Percentiles rank a stretch among this genome's conserved stretches.
These are phyloP conservation scores for Etheostoma perlongum DNA, from an alignment of 2,797 vertebrate species.

Conservation along the genomic window DNA sequence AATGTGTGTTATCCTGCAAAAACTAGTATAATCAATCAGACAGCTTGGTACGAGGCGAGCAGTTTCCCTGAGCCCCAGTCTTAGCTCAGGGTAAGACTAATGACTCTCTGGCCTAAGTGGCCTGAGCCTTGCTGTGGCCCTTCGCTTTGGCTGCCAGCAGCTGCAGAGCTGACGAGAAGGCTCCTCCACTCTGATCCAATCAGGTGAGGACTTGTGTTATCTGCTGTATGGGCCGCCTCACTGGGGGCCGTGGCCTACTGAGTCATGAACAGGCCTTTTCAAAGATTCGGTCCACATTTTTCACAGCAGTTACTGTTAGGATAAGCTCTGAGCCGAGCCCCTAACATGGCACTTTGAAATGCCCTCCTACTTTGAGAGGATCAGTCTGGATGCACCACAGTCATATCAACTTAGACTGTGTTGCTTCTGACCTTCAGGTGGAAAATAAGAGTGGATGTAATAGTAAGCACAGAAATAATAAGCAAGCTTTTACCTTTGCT, in stretches of 20 bases:
- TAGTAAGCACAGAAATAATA: constrained; percentile 27
- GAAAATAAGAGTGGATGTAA: constrained; percentile 24
- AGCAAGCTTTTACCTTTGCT: constrained; percentile 34
- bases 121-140: constrained; percentile 39
- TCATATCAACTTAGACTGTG: constrained; percentile 43
- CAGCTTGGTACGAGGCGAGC: constrained; percentile 23
- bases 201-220: constrained; percentile 55
- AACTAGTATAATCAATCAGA: constrained; percentile 61
- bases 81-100: constrained; percentile 68
- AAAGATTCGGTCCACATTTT: constrained; percentile 49
- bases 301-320: constrained; percentile 42
- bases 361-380: constrained; percentile 53
- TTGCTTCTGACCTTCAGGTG: constrained; percentile 63
- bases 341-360: constrained; percentile 59
- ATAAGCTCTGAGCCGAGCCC: constrained; percentile 51
- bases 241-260: constrained; percentile 16
- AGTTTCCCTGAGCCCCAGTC: constrained; percentile 31
- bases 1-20: constrained; percentile 50
- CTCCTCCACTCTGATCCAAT: constrained; percentile 59
- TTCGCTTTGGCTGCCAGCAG: constrained; percentile 41
- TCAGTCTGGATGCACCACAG: constrained; percentile 46
- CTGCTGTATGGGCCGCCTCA: constrained; percentile 35
- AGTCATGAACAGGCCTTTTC: constrained; percentile 35
- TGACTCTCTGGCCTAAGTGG: constrained; percentile 64
- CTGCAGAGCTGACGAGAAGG: constrained; percentile 14